Evolutionary conservation across 92 coral and sea anemone genomes (phyloP).

Genomic region (Galaxea fascicularis): DNA sequence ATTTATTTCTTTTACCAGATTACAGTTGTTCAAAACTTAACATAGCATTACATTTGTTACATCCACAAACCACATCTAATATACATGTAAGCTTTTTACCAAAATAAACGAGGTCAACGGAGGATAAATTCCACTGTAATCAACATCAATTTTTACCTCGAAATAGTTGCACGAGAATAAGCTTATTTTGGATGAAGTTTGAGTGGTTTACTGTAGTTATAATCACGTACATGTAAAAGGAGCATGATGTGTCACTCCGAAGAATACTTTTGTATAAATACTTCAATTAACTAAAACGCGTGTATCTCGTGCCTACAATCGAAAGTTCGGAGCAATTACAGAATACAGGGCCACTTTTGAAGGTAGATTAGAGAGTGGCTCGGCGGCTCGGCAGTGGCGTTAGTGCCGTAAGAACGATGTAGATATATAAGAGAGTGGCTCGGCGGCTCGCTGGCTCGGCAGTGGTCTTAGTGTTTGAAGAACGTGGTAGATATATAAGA

Average conservation of each 20-base stretch:
- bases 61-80: neutral
- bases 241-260: neutral
- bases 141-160: neutral
- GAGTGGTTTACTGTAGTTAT: neutral
- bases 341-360: too few species aligned
- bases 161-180: neutral
- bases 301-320: constrained; percentile 1
- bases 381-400: too few species aligned
- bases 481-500: too few species aligned
- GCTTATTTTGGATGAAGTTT: neutral
- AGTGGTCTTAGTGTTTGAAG: too few species aligned
- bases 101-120: neutral
- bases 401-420: too few species aligned
- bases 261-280: neutral
- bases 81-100: too few species aligned
- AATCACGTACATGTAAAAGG: neutral
- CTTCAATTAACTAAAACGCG: neutral
- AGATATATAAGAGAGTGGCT: too few species aligned
- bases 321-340: too few species aligned
- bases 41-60: neutral
- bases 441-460: too few species aligned
- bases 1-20: too few species aligned
- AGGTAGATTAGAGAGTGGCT: too few species aligned
- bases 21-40: neutral
- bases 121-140: neutral